Evolutionary conservation across 2,888 invertebrate species (phyloP), one percentile per base, ranked within the genome.

Genomic region (Drosophila peninsularis): DNA sequence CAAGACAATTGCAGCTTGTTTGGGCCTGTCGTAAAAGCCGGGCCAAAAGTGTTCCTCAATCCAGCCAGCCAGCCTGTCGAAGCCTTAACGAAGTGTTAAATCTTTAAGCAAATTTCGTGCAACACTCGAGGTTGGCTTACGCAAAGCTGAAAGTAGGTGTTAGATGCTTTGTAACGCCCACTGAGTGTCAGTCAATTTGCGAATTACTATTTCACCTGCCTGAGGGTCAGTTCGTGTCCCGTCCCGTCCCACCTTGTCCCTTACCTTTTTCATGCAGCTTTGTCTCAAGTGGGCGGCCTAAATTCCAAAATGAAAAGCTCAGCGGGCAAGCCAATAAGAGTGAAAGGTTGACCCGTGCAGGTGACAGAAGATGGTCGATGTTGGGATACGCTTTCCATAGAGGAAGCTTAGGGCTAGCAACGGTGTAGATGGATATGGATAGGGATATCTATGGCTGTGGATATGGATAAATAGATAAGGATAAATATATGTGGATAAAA

Each of bases 151-250:
- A 54, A 63, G 80, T 55, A 76, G 76, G 62, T 80, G 71, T 60
- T 71, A 67, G 52, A 55, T 58, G 71, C 58, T 62, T 66, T 55
- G 74, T 37, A 65, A 68, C 66, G 66, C 61, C 77, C 75, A 68
- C 75, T 81, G 75, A 81, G 63, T 84, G 75, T 70, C 82, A 72
- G 88, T 84, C 82, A 82, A 87, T 82, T 82, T 87, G 78, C 72
- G 84, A 82, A 82, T 87, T 87, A 84, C 84, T 70, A 69, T 70
- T 77, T 70, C 70, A 83, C 78, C 84, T 83, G 82, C 72, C 78
- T 34, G 58, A 76, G 80, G 78, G 81, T 63, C 74, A 62, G 36
- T 66, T 47, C 41, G 39, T 24, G 19, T 41, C 10, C 19, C 1
- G 19, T 0, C 14, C 24, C 13, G 19, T 19, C 19, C 41, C 21